phyloP scores from a whole-genome alignment of 1,140 invertebrate species.

The Penaeus japonicus region DNA sequence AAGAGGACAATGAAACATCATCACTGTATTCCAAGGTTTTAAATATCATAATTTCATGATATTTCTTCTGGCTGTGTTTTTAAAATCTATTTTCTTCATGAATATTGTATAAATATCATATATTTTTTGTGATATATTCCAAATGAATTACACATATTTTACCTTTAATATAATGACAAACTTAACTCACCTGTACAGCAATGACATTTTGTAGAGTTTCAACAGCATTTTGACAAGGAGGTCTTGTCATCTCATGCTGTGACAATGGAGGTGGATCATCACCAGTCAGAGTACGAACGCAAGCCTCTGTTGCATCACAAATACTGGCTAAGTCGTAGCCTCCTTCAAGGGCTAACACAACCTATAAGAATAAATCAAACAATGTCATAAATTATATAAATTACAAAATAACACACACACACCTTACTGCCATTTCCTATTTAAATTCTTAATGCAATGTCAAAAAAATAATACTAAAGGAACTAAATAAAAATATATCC shows the following conservation, averaged over 20 bases:
- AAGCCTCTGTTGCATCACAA: constrained; percentile 97
- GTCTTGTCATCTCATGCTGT: constrained; percentile 80
- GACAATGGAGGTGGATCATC: constrained; percentile 77
- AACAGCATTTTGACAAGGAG: constrained; percentile 83
- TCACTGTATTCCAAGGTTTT: not conserved
- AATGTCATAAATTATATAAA: no score
- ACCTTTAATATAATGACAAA: not conserved
- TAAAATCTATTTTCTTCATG: no score
- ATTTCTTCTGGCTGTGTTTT: no score
- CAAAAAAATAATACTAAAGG: not conserved
- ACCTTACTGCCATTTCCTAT: no score
- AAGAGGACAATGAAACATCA: not conserved
- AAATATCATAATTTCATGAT: constrained; percentile 44
- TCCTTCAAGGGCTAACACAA: constrained; percentile 89
- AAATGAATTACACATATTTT: not conserved
- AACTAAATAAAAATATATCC: not conserved
- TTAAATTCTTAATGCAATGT: no score
- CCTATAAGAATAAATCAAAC: constrained; percentile 63
- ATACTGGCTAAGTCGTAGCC: constrained; percentile 96
- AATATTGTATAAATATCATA: no score
- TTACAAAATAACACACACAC: no score
- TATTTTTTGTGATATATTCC: no score
- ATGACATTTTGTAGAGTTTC: constrained; percentile 88
- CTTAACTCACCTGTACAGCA: constrained; percentile 76
- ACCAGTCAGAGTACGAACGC: constrained; percentile 89